These are phyloP conservation scores for Drosophila quinaria DNA, from an alignment of 2,888 invertebrate genomes.

Conservation along the genomic window DNA sequence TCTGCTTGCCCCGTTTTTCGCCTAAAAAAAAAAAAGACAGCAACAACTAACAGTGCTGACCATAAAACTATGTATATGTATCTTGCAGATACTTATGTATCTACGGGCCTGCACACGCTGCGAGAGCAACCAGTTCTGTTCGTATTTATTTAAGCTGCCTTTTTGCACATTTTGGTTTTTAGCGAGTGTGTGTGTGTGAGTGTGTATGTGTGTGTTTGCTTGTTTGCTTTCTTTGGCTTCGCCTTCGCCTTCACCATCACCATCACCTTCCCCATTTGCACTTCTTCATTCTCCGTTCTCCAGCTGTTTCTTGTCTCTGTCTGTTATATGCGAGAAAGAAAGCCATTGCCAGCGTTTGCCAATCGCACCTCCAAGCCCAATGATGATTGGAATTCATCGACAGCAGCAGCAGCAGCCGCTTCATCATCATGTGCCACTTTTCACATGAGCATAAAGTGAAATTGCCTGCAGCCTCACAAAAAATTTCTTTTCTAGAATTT, in stretches of 20 bases:
- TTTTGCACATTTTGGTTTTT: conserved; percentile 69
- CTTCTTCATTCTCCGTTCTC: conserved; percentile 9
- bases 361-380: conserved; percentile 70
- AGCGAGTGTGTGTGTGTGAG: conserved; percentile 34
- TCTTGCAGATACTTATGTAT: conserved; percentile 57
- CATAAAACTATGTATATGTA: conserved; percentile 52
- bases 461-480: conserved; percentile 45
- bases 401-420: conserved; percentile 48
- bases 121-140: conserved; percentile 66
- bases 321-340: conserved; percentile 63
- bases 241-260: conserved; percentile 4
- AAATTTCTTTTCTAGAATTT: conserved; percentile 62
- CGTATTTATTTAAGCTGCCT: conserved; percentile 70
- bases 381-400: conserved; percentile 74
- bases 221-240: conserved; percentile 56
- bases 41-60: conserved; percentile 39
- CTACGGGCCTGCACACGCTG: conserved; percentile 45
- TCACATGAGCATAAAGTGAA: conserved; percentile 78
- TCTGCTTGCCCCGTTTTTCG: conserved; percentile 39
- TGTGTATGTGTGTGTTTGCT: conserved; percentile 22
- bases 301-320: conserved; percentile 36
- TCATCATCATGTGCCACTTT: conserved; percentile 80
- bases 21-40: conserved; percentile 35
- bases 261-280: not conserved
- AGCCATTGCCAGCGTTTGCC: conserved; percentile 70